Evolutionary conservation across 2,888 invertebrate species (phyloP).

Genomic region (Ceraclea dissimilis): DNA sequence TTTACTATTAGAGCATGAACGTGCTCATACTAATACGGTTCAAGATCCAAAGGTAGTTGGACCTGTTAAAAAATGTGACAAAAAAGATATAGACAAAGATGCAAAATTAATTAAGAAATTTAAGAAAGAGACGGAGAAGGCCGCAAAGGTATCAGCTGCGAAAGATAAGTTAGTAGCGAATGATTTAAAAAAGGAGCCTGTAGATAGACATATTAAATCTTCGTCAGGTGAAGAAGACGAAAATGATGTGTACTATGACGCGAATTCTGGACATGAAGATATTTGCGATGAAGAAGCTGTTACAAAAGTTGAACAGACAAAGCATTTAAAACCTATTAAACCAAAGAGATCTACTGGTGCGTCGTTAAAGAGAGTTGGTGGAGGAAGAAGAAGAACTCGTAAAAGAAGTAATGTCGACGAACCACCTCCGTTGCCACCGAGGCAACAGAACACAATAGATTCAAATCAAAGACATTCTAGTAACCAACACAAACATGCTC

Average conservation of each 20-base stretch:
- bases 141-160: not conserved
- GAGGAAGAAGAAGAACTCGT: conserved; percentile 14
- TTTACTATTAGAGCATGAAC: conserved; percentile 42
- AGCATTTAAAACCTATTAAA: not conserved
- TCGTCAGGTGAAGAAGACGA: conserved; percentile 10
- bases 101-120: not conserved
- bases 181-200: not conserved
- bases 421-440: conserved; percentile 16
- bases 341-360: conserved; percentile 13
- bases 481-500: conserved; percentile 7
- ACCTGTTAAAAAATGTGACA: conserved; percentile 9
- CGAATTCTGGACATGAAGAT: conserved; percentile 9
- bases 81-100: not conserved
- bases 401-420: conserved; percentile 18
- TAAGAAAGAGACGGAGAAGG: not conserved
- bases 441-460: conserved; percentile 3
- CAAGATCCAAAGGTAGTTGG: conserved; percentile 7
- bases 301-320: not conserved
- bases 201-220: not conserved
- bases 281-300: not conserved
- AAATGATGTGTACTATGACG: conserved; percentile 23
- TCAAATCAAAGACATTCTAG: conserved; percentile 6
- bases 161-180: not conserved
- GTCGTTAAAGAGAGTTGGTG: conserved; percentile 19
- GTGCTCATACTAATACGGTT: conserved; percentile 33